A percentile compares a stretch with the other conserved stretches of the same genome.
These are phyloP conservation scores for Phaethornis superciliosus DNA, from an alignment of 2,113 vertebrate species.

Conservation along the genomic window DNA sequence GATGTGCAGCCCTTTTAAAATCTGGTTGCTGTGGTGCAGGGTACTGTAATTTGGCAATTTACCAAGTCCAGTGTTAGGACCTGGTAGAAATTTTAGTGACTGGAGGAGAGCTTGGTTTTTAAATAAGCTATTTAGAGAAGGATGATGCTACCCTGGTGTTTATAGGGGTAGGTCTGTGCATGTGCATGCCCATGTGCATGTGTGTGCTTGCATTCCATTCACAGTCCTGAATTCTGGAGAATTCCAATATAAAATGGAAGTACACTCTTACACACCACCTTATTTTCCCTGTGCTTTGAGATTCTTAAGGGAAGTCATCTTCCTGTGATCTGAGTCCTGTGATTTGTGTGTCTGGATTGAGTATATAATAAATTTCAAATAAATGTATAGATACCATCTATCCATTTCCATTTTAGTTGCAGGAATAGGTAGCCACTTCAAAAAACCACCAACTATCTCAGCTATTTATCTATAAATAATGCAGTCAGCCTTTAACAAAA, in stretches of 20 bases:
- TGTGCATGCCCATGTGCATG: too few species aligned
- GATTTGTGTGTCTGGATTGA: background rate
- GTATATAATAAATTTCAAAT: background rate
- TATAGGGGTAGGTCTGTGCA: background rate
- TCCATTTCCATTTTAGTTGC: background rate
- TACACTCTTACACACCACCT: background rate
- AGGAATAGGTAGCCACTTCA: background rate
- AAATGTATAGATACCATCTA: background rate
- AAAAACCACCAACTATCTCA: background rate
- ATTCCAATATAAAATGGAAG: constrained; percentile 2
- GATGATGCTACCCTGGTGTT: background rate
- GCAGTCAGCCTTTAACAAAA: background rate
- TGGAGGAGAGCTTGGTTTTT: constrained; percentile 18
- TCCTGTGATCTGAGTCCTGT: background rate
- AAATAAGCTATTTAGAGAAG: constrained; percentile 5
- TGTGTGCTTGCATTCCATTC: background rate
- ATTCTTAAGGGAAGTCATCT: background rate
- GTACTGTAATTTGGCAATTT: constrained; percentile 72
- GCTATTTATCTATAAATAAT: background rate
- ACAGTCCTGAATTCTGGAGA: background rate
- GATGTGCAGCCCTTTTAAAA: constrained; percentile 76
- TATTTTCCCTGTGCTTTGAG: background rate
- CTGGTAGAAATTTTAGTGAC: constrained; percentile 34
- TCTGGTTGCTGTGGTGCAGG: constrained; percentile 69
- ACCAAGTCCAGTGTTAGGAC: constrained; percentile 2